Base-by-base conservation (phyloP, 2,888 invertebrate species). In the Lamproptera curius region DNA sequence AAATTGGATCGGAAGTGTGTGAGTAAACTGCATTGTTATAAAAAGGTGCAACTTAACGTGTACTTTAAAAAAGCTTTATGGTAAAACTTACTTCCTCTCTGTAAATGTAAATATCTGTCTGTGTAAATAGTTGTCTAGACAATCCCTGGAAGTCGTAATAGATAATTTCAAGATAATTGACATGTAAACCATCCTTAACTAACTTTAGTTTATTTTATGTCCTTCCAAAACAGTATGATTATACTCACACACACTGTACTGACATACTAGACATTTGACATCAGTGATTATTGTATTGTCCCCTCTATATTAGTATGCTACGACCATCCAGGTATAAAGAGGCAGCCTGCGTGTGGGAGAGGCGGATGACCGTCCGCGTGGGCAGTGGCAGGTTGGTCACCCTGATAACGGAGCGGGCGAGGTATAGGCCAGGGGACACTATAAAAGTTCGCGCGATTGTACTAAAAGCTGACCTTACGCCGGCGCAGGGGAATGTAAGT, bases 401-500 rank as follows among this genome's bases (percentile, higher is more conserved):
- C 33, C 73, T 91, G 0, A 89, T 90, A 54, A 89, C 91, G 0
- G 91, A 92, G 54, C 86, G 90, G 10, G 85, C 89, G 0, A 73
- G 90, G 8, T 92, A 92, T 67, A 78, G 90, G 11, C 90, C 91
- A 0, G 91, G 90, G 0, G 91, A 92, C 46, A 80, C 78, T 3
- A 76, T 92, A 35, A 78, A 86, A 11, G 78, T 89, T n/a, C 75
- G 92, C 31, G 72, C 90, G 0, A 64, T 91, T 3, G 86, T 82
- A 2, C 66, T 92, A 9, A 88, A 86, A 43, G 86, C 89, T 0
- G 89, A 91, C 53, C 71, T 91, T 14, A 82, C 88, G 0, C 90
- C 91, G 0, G 77, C 87, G 33, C 81, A 85, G 50, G 81, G 87
- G 33, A 59, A 74, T 55, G 90, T 91, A 53, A 79, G 88, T 77